Base-by-base conservation (phyloP, 92 coral and sea anemone genomes). In the Anthopleura xanthogrammica region DNA sequence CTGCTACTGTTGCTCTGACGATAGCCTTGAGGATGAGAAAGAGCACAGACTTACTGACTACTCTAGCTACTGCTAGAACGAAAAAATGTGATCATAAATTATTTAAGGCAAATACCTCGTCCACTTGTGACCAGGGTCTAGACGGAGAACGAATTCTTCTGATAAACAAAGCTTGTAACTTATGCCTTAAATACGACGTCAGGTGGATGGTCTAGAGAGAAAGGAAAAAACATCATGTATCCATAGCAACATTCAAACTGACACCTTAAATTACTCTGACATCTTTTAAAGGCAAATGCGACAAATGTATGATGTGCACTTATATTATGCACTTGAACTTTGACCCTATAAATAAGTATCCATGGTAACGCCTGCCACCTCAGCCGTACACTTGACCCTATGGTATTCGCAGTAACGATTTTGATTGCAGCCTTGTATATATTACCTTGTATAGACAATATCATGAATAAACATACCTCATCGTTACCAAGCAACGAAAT, bases 91-190 rank as follows among this genome's bases (percentile, higher is more conserved):
- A 46, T 9, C 50, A 46, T 29, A 29, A 29, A 29, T 29, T 29
- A 29, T 29, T 29, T 29, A 36, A 16, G 46, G 48, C 7, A 46
- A 0, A 72, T 70, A 95, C 99, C 95, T 97, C 99, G 64, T 97
- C 99, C 68, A 94, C 98, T 84, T 94, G 99, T 9, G 99, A 94
- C 92, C 98, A 94, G 39, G 98, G 99, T 55, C 99, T 85, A n/a
- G 95, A 91, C 0, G 99, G 99, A 7, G 98, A 88, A 4, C 95
- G 97, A 48, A 97, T 91, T 73, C 99, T 88, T 82, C 99, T 85
- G 64, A 97, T 84, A 46, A 97, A 88, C 60, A 97, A 78, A 17
- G 97, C 95, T 77, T 97, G 99, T 17, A 97, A 82, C 90, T 97
- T 97, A 95, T 97, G 99, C 52, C 88, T 95, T 75, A 97, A 85